Evolutionary conservation across 2,797 vertebrate species (phyloP), one percentile per base, ranked within the genome.

Genomic region (Synaphobranchus kaupii): DNA sequence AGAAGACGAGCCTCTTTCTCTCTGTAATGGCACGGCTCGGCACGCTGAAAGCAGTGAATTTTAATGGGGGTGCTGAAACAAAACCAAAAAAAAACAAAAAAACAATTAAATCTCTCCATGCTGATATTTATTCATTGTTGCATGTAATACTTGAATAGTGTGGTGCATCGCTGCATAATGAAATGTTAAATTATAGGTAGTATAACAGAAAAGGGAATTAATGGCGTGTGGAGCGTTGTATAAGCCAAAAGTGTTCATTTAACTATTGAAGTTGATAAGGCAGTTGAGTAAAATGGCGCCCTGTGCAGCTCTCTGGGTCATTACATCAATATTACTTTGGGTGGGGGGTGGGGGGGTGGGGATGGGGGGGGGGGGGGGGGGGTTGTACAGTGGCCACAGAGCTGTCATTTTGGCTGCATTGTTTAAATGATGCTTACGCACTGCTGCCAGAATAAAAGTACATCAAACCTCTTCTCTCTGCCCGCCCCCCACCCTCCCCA

Each of bases 161-260:
- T 15, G 20, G 44, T n/a, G 44, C 44, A 80, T 48, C 22, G 4
- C 76, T 9, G 44, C 39, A 80, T 50, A 80, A 80, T 80, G 76
- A 80, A 80, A 80, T 80, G 76, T 80, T 48, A 80, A 80, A 80
- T 80, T 80, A 80, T 80, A 80, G 76, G 76, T 48, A 48, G 44
- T 80, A 80, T 80, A 80, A 80, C 44, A 80, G 76, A 48, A 48
- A 80, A n/a, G 44, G 9, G 44, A 80, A 80, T 48, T 80, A 80
- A 80, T 80, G 76, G 44, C 10, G 76, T 44, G n/a, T 47, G 10
- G 22, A 80, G 39, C 44, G 17, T 48, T 47, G 76, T n/a, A 80
- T 80, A 50, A 80, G 76, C 73, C 34, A 20, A 76, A 76, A 39
- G 1, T 48, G 44, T 80, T 80, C 22, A n/a, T 80, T 80, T 80